Evolutionary conservation across 2,113 vertebrate species (phyloP).

Genomic region (Odontophorus gujanensis): DNA sequence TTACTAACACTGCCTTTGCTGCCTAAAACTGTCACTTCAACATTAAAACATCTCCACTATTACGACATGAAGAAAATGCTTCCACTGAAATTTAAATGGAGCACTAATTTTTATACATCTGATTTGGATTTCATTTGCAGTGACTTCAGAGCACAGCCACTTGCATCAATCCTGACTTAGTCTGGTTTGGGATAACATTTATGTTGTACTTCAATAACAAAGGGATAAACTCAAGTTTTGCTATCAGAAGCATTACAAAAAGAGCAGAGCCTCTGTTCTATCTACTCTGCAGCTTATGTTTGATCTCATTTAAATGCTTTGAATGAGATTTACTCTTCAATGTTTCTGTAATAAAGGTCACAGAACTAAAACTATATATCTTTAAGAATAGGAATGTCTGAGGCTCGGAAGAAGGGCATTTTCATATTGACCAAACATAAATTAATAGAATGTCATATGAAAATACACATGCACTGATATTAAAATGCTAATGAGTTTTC

Average conservation of each 20-base stretch:
- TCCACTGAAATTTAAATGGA: neutral
- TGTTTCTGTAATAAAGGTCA: slow-evolving; percentile 65
- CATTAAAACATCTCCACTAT: neutral
- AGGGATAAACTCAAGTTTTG: neutral
- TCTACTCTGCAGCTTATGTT: slow-evolving; percentile 49
- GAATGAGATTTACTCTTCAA: slow-evolving; percentile 72
- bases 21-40: neutral
- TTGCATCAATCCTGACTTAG: neutral
- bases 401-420: slow-evolving; percentile 29
- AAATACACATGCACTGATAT: slow-evolving; percentile 26
- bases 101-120: neutral
- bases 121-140: neutral
- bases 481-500: slow-evolving; percentile 63
- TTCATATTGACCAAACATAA: slow-evolving; percentile 46
- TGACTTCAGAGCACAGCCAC: neutral
- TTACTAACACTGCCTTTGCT: neutral
- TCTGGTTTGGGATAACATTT: neutral
- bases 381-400: slow-evolving; percentile 44
- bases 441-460: slow-evolving; percentile 18
- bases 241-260: neutral
- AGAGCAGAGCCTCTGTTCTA: neutral
- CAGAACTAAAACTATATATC: slow-evolving; percentile 27
- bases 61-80: neutral
- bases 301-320: slow-evolving; percentile 72
- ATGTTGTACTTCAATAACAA: neutral